Evolutionary conservation across 2,113 vertebrate genomes (phyloP), one percentile per base, ranked within the genome.

Genomic region (Cariama cristata): DNA sequence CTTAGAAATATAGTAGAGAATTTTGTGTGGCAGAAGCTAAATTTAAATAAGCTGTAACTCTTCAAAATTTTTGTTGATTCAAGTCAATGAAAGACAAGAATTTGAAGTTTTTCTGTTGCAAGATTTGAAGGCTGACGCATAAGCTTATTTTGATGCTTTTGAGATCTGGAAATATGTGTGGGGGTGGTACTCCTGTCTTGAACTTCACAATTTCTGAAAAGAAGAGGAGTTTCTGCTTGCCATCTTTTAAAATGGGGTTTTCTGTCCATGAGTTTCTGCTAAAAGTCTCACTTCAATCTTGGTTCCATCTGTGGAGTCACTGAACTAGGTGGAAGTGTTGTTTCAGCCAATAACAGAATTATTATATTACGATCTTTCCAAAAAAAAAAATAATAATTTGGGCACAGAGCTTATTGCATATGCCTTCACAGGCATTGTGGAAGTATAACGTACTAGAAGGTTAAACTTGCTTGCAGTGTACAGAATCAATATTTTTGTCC

Each of bases 91-190:
- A 92, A 91, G 44, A n/a, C 58, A 88, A 86, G 45, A 79, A 28
- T 94, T 95, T n/a, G 38, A 95, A 88, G 35, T 49, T 60, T 82
- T 95, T 63, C 24, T 85, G 30, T 67, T 77, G 52, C 66, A 87
- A 79, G 90, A 53, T 73, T 90, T 79, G 59, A 86, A 86, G 77
- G 63, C 47, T 96, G 83, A 92, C 4, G 9, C 53, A 59, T 67
- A 64, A 76, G 45, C 90, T 97, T 96, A 90, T 96, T 97, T 91
- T 83, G 88, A 89, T 95, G 85, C 71, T 94, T 91, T 93, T 79
- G 73, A 93, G 91, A 92, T 80, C 59, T 95, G 76, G 89, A 96
- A 95, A 92, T 92, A 86, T 62, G 74, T 95, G 83, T 77, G 91
- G 14, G 69, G 90, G 91, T 76, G 77, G 93, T 86, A 86, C 53